Evolutionary conservation across 2,113 vertebrate species (phyloP).

Genomic region (Ciconia maguari): DNA sequence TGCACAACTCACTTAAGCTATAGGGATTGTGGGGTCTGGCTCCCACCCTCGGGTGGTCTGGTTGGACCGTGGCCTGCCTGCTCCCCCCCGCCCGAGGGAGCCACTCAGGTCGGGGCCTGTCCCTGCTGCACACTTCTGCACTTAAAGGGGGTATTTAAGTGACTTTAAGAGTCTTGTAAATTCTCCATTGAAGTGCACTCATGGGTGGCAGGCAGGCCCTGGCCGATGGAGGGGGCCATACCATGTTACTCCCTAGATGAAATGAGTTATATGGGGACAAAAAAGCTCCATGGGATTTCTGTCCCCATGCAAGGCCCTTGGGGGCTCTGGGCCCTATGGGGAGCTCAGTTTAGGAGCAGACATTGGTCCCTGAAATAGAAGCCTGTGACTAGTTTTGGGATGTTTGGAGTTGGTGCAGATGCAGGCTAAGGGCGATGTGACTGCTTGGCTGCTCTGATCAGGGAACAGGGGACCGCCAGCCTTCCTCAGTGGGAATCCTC

Average conservation of each 20-base stretch:
- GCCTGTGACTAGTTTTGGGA: background rate
- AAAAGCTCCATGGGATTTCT: background rate
- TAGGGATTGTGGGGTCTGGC: background rate
- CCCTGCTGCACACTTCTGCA: background rate
- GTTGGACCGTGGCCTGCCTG: background rate
- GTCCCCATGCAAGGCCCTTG: background rate
- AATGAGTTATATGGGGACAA: background rate
- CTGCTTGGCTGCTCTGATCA: background rate
- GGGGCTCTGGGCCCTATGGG: background rate
- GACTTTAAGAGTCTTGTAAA: background rate
- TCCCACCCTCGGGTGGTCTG: background rate
- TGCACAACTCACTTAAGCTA: background rate
- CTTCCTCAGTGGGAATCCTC: background rate
- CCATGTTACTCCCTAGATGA: background rate
- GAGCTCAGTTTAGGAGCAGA: background rate
- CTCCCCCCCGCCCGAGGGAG: fast-evolving
- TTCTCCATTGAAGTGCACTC: background rate
- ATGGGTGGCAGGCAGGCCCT: background rate
- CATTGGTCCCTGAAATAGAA: background rate
- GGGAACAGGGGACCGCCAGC: fast-evolving
- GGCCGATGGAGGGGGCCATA: background rate
- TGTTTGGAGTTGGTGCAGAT: background rate
- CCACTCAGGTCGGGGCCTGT: fast-evolving
- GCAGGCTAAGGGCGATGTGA: fast-evolving
- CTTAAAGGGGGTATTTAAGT: background rate